Evolutionary conservation across 2,797 vertebrate species (phyloP).

Genomic region (Xerus rutilus): DNA sequence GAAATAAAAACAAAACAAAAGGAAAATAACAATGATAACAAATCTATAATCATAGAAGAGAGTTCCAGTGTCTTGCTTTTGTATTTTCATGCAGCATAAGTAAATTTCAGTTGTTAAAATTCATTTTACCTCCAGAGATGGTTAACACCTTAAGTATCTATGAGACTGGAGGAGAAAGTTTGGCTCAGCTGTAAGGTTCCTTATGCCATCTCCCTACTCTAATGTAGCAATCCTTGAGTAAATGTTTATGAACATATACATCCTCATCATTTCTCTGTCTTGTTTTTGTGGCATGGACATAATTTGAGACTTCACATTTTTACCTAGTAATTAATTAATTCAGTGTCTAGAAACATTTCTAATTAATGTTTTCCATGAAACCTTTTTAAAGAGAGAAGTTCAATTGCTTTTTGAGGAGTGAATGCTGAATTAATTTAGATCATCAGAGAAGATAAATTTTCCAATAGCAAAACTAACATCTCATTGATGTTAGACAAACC

Average conservation of each 20-base stretch:
- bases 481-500: not conserved
- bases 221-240: not conserved
- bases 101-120: not conserved
- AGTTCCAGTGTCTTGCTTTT: not conserved
- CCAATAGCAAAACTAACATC: not conserved
- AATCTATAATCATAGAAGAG: not conserved
- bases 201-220: not conserved
- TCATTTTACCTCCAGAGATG: not conserved
- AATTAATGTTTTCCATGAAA: not conserved
- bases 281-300: not conserved
- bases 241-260: not conserved
- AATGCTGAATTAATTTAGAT: not conserved
- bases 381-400: not conserved
- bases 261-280: not conserved
- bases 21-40: not conserved
- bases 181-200: not conserved
- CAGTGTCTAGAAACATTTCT: not conserved
- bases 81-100: not conserved
- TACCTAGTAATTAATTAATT: slow-evolving; percentile 26
- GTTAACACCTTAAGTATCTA: not conserved
- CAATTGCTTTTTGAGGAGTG: not conserved
- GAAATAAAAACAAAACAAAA: slow-evolving; percentile 3
- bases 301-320: not conserved
- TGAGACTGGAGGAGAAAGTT: not conserved
- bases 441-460: not conserved